Evolutionary conservation across 2,888 invertebrate genomes (phyloP).

Genomic region (Camponotus fellah): DNA sequence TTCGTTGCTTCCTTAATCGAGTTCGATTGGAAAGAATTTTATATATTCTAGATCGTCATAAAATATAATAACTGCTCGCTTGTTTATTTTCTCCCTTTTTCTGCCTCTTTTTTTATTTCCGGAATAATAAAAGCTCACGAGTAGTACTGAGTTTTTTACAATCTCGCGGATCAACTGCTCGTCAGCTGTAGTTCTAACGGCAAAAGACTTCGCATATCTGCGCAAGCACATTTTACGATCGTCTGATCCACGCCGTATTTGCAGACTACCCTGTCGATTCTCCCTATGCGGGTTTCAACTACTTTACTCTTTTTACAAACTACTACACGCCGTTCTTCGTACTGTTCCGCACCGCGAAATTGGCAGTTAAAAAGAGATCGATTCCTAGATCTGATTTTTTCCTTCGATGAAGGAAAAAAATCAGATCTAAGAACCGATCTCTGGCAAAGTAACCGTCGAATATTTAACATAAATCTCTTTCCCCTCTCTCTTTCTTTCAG

Average conservation of each 20-base stretch:
- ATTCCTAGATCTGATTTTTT: not conserved
- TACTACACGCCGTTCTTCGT: conserved; percentile 22
- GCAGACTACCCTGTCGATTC: conserved; percentile 46
- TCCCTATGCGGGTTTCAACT: conserved; percentile 27
- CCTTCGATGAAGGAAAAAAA: not conserved
- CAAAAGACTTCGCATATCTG: conserved; percentile 24
- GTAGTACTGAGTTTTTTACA: conserved; percentile 17
- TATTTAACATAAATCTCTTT: conserved; percentile 12
- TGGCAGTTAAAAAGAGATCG: conserved; percentile 44
- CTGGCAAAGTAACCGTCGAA: not conserved
- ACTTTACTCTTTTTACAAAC: conserved; percentile 53
- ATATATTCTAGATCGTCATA: not conserved
- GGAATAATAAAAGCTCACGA: conserved; percentile 35
- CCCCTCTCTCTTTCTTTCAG: too few relatives aligned
- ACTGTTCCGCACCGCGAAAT: conserved; percentile 27
- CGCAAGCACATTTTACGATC: conserved; percentile 37
- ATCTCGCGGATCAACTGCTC: conserved; percentile 15
- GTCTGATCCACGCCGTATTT: conserved; percentile 41
- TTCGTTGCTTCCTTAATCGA: not conserved
- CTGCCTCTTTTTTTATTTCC: not conserved
- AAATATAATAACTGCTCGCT: not conserved
- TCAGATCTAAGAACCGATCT: too few relatives aligned
- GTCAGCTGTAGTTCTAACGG: conserved; percentile 18
- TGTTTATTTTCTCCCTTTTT: not conserved
- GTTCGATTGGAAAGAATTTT: not conserved